Conservation (phyloP, 2,797 vertebrate genomes). For the Molossus molossus region DNA sequence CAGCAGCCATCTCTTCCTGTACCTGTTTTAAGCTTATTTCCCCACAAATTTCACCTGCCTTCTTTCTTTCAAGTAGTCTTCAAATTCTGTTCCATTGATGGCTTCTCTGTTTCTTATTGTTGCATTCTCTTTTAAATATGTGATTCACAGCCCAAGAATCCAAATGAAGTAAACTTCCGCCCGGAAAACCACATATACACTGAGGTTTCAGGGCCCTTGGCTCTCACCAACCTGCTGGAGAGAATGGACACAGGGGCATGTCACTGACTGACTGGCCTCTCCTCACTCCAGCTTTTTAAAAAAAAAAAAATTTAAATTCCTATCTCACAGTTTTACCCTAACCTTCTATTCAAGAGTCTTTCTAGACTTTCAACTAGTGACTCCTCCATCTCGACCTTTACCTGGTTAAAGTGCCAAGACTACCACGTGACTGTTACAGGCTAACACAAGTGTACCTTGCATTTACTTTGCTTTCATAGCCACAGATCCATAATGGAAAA, state of each 20-base stretch:
- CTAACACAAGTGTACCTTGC: background rate
- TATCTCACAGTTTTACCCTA: background rate
- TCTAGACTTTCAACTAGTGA: background rate
- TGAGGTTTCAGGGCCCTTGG: background rate
- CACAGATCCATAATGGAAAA: background rate
- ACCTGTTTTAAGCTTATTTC: background rate
- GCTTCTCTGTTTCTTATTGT: background rate
- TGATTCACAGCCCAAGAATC: background rate
- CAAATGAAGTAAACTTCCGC: background rate
- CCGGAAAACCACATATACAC: background rate
- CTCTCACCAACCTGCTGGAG: background rate
- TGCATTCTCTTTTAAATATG: background rate
- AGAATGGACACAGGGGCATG: background rate
- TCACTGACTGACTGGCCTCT: background rate
- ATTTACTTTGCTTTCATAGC: constrained; percentile 1
- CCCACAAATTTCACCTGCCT: background rate
- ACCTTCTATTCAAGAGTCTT: background rate
- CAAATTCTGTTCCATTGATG: background rate
- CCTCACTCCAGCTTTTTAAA: background rate
- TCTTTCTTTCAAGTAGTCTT: constrained; percentile 17
- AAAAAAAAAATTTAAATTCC: background rate
- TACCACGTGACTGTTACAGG: background rate
- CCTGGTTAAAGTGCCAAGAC: background rate
- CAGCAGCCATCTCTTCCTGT: background rate
- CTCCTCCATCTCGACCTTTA: background rate